Percentiles rank a stretch among this genome's conserved stretches.
Evolutionary conservation across 2,113 vertebrate species (phyloP).

Genomic region (Alligator sinensis): DNA sequence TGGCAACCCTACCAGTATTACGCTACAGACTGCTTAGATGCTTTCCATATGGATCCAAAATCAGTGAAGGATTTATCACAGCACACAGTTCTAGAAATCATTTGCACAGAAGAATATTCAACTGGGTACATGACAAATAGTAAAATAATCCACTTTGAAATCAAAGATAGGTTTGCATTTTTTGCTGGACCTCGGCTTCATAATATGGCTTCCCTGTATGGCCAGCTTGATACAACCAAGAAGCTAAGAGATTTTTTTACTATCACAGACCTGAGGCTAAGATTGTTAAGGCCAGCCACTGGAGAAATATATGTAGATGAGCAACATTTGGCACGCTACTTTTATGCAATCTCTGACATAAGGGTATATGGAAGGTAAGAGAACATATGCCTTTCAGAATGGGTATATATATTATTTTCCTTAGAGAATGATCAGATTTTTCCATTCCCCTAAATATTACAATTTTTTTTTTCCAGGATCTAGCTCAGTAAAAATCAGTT

Average conservation of each 20-base stretch:
- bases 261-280: slow-evolving; percentile 95
- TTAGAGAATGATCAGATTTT: not conserved
- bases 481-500: not conserved
- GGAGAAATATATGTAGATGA: slow-evolving; percentile 96
- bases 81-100: slow-evolving; percentile 95
- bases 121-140: slow-evolving; percentile 95
- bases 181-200: slow-evolving; percentile 95
- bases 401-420: not conserved
- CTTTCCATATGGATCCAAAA: slow-evolving; percentile 98
- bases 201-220: slow-evolving; percentile 99
- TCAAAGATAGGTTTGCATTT: slow-evolving; percentile 97
- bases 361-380: slow-evolving; percentile 98
- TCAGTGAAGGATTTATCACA: slow-evolving; percentile 94
- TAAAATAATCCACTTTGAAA: slow-evolving; percentile 98
- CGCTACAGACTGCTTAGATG: slow-evolving; percentile 96
- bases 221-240: slow-evolving; percentile 98
- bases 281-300: slow-evolving; percentile 93
- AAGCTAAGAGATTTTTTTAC: slow-evolving; percentile 99
- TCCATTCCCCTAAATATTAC: not conserved
- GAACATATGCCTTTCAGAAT: slow-evolving; percentile 17
- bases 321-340: slow-evolving; percentile 94
- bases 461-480: not conserved
- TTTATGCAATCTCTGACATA: slow-evolving; percentile 98
- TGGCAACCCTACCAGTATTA: slow-evolving; percentile 99
- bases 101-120: slow-evolving; percentile 99